A percentile compares a stretch with the other conserved stretches of the same genome.
These are phyloP conservation scores for Noctua fimbriata DNA, from an alignment of 2,888 invertebrate genomes.

Conservation along the genomic window DNA sequence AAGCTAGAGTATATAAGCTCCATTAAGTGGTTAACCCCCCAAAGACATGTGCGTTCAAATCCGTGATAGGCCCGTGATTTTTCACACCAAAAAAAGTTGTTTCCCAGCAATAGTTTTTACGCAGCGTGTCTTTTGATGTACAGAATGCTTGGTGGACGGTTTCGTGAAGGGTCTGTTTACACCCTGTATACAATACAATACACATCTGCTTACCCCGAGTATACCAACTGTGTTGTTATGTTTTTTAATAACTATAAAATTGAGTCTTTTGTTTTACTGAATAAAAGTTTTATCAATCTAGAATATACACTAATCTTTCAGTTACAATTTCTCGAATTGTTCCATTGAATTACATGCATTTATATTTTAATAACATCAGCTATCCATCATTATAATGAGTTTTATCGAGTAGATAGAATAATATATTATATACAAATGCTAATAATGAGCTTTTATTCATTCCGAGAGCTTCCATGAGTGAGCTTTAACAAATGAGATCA, in stretches of 20 bases:
- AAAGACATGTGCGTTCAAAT: too few relatives aligned
- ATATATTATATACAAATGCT: background rate
- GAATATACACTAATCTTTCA: background rate
- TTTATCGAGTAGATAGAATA: background rate
- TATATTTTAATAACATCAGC: background rate
- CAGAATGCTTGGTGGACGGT: background rate
- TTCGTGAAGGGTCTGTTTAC: background rate
- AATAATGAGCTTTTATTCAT: conserved; percentile 4
- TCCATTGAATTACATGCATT: background rate
- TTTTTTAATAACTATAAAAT: background rate
- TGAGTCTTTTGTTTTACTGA: background rate
- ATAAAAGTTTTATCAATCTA: background rate
- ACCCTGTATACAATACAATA: background rate
- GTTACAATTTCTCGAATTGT: background rate
- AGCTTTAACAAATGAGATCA: background rate
- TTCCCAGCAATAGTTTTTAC: too few relatives aligned
- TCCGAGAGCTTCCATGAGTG: background rate
- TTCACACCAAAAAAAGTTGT: too few relatives aligned
- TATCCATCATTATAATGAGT: background rate
- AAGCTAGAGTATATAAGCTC: background rate
- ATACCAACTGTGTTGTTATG: background rate
- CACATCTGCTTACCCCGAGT: background rate
- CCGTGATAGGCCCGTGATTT: too few relatives aligned
- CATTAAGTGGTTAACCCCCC: too few relatives aligned
- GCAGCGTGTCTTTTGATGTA: background rate